A percentile compares a stretch with the other conserved stretches of the same genome.
Conservation (phyloP, 2,888 invertebrate genomes). For the Osedax fenrisi region DNA sequence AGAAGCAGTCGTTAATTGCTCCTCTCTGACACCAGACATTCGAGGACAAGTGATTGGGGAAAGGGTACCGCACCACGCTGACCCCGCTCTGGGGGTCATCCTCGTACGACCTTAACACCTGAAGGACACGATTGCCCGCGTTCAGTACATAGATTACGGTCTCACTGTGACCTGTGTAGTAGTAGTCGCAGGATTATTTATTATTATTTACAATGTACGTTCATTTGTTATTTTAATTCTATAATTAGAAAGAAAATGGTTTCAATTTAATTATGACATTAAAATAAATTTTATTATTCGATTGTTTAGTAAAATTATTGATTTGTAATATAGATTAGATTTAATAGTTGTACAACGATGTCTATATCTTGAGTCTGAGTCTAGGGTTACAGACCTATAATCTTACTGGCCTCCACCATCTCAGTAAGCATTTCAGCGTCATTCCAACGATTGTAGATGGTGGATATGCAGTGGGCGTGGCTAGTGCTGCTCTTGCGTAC, state of each 20-base stretch:
- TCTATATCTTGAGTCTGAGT: too few relatives aligned
- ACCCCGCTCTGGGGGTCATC: conserved; percentile 5
- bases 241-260: too few relatives aligned
- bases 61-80: conserved; percentile 30
- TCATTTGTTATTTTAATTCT: too few relatives aligned
- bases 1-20: conserved; percentile 35
- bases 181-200: too few relatives aligned
- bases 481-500: conserved; percentile 12
- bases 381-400: too few relatives aligned
- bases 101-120: conserved; percentile 4
- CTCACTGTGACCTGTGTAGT: background rate
- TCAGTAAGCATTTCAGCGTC: conserved; percentile 31
- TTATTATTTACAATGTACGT: too few relatives aligned
- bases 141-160: background rate
- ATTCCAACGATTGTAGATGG: conserved; percentile 27
- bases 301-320: too few relatives aligned
- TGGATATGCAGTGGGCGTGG: conserved; percentile 29
- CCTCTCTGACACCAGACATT: conserved; percentile 29
- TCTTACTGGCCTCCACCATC: conserved; percentile 28
- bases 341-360: too few relatives aligned
- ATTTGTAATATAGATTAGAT: too few relatives aligned
- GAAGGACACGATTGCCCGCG: background rate
- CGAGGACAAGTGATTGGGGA: conserved; percentile 13
- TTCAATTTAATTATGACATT: too few relatives aligned
- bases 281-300: too few relatives aligned